Evolutionary conservation across 2,888 invertebrate genomes (phyloP).

Genomic region (Perdita meconis): DNA sequence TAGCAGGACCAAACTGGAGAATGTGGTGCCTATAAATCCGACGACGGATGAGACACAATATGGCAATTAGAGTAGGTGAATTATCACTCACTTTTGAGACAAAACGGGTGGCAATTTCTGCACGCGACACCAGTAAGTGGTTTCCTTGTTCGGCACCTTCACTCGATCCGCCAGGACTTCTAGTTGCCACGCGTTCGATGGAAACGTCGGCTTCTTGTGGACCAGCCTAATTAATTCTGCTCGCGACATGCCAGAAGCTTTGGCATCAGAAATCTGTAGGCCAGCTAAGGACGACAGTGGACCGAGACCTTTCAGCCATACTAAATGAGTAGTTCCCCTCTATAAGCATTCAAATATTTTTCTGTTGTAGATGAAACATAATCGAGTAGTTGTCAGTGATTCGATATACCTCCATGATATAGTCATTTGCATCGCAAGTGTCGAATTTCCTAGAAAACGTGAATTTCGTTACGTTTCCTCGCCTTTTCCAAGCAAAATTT

Average conservation of each 20-base stretch:
- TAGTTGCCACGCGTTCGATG: constrained; percentile 86
- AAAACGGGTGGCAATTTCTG: constrained; percentile 91
- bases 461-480: constrained; percentile 88
- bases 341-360: constrained; percentile 78
- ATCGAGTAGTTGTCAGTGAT: neutral
- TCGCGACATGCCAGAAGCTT: constrained; percentile 90
- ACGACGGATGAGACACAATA: neutral
- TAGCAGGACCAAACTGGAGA: constrained; percentile 92
- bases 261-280: constrained; percentile 86
- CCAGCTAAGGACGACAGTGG: constrained; percentile 89
- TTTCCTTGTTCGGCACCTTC: constrained; percentile 92
- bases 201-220: constrained; percentile 82
- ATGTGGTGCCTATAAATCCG: constrained; percentile 80
- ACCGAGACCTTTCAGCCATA: constrained; percentile 93
- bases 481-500: constrained; percentile 85
- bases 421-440: constrained; percentile 92
- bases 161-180: constrained; percentile 88
- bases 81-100: constrained; percentile 87
- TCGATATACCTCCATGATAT: constrained; percentile 89
- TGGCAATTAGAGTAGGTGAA: constrained; percentile 80
- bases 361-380: too few species aligned
- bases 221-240: constrained; percentile 88
- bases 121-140: constrained; percentile 98
- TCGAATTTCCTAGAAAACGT: constrained; percentile 92
- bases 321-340: constrained; percentile 95